Base-by-base conservation (phyloP, 2,888 invertebrate genomes). In the Caenorhabditis uteleia region DNA sequence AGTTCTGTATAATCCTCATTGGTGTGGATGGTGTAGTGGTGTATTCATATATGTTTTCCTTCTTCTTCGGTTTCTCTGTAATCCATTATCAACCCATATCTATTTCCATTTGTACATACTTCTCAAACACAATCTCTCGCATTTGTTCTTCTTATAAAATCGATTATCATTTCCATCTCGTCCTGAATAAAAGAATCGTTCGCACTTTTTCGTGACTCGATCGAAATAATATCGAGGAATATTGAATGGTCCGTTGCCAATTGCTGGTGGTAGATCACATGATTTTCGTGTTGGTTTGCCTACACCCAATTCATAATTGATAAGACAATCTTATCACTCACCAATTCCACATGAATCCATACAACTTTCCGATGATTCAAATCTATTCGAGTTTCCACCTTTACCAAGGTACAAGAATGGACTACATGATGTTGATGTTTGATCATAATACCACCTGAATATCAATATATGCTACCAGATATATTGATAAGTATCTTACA, bases 361-460 rank as follows among this genome's bases (percentile, higher is more conserved):
- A 29, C 79, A 79, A 10, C 47, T 49, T 20, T 64, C 57, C 4
- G 65, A 31, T 2, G 68, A 58, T 16, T 70, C 60, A 47, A 79
- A 79, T 20, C 70, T 71, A 57, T 79, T 79, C 25, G 70, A 66
- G 42, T 79, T 79, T 8, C 79, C 79, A 14, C 69, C 73, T 16
- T 50, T 48, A 31, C 79, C 79, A 16, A 58, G 57, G 40, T 77
- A 79, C 21, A 53, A 61, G 51, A 79, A 79, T 12, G 59, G 60
- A 18, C 68, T 68, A 55, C 79, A 79, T 12, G 70, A 59, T 5
- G 61, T 27, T 1, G 67, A 58, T 0, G 71, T 50, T 3, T 54
- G 23, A 34, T 76, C 76, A 42, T 67, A 76, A 45, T 76, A 76
- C 64, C 64, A 76, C 58, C 62, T 67, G 33, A 40, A 48, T 26